These are phyloP conservation scores for Podotricha telesiphe DNA, from an alignment of 2,888 invertebrate genomes.

Conservation along the genomic window DNA sequence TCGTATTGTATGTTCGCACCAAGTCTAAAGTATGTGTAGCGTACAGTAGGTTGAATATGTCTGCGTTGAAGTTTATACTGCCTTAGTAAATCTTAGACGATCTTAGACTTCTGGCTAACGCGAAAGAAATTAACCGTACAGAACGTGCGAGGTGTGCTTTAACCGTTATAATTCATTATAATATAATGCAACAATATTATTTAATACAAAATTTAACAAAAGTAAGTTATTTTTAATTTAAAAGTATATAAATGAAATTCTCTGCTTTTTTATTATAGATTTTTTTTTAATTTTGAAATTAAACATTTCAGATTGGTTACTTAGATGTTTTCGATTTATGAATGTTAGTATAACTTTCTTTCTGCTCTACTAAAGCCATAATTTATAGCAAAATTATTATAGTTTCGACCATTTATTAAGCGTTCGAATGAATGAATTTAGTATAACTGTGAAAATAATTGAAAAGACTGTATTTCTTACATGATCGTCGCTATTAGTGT, in stretches of 20 bases:
- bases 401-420: conserved; percentile 2
- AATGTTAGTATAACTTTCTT: too few species aligned
- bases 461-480: conserved; percentile 40
- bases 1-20: conserved; percentile 26
- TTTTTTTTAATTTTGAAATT: too few species aligned
- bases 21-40: conserved; percentile 44
- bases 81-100: conserved; percentile 52
- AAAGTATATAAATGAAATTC: not conserved
- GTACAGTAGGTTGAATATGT: conserved; percentile 23
- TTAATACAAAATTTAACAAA: not conserved
- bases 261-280: not conserved
- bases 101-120: conserved; percentile 21
- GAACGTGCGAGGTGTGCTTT: not conserved
- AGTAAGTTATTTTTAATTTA: not conserved
- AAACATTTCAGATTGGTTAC: too few species aligned
- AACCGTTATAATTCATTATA: conserved; percentile 3
- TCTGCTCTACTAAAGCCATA: not conserved
- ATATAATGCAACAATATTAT: not conserved
- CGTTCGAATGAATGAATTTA: not conserved
- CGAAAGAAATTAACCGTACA: conserved; percentile 20
- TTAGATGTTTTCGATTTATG: too few species aligned
- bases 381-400: not conserved
- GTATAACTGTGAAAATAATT: conserved; percentile 46
- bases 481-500: conserved; percentile 53
- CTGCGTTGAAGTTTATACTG: conserved; percentile 44